Evolutionary conservation across 2,797 vertebrate species (phyloP), one percentile per base, ranked within the genome.

Genomic region (Falco rusticolus): DNA sequence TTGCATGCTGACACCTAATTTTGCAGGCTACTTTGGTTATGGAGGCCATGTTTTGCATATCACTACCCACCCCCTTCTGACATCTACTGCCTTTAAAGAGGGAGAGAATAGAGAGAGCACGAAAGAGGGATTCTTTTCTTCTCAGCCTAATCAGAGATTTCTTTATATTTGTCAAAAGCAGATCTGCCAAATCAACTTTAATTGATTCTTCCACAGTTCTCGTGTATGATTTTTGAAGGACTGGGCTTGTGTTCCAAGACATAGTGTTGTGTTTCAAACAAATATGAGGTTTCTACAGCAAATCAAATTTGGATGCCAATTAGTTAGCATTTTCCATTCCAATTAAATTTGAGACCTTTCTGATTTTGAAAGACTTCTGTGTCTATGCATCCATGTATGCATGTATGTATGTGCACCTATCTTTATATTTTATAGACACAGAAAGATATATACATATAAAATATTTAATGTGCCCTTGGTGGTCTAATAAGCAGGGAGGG

Each of bases 1-100:
- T 98, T 98, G 98, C 99, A 98, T 99, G 99, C 99, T 99, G 99
- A 99, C 99, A 99, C 99, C 99, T 99, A 99, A 99, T 99, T 99
- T 99, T 99, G 98, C 99, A 98, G 98, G 98, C 99, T 99, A 99
- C 99, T 99, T 99, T 99, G 98, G 99, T 99, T 99, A 99, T 98
- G 98, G 98, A 99, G 99, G 98, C 98, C 98, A 98, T 98, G 98
- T 99, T 99, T 99, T 99, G 99, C 99, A 99, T 99, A 99, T 99
- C 98, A 98, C 98, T 98, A 98, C 97, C 98, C 98, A 98, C 98
- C 98, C 97, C 98, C 98, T 98, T 98, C 98, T 98, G 98, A 98
- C 97, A 97, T 97, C 98, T 97, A 97, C 98, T 98, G 98, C 99
- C 99, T 99, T 99, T 99, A 98, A 99, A 98, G 98, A 98, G 98